Evolutionary conservation across 2,113 vertebrate genomes (phyloP), one percentile per base, ranked within the genome.

Genomic region (Xerus inauris): DNA sequence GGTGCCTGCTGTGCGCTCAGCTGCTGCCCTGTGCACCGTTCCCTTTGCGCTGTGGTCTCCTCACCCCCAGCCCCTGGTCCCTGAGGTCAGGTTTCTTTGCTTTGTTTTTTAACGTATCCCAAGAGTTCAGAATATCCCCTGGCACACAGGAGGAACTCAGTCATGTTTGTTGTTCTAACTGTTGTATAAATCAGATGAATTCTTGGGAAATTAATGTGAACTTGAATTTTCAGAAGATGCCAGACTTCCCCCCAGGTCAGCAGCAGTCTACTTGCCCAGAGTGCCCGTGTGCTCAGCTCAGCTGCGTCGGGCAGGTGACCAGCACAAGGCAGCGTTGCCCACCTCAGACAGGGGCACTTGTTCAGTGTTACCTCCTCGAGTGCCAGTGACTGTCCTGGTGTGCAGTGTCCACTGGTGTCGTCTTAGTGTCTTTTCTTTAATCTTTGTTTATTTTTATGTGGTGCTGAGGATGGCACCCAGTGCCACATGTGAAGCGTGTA

Each of bases 51-150:
- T 62, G 67, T 65, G 16, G 32, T 12, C 14, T 77, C 38, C 81
- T 73, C 14, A 38, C 14, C 3, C 2, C 22, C 3, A 22, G 2
- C 4, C 30, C 12, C 12, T 3, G 0, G 2, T 47, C 22, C 40
- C 77, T 40, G 51, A 62, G 11, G 11, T 28, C 42, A 16, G 35
- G 93, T 24, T 32, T 45, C 59, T 73, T 65, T 67, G 47, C 45
- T 54, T 92, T 57, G 26, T 49, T 62, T 16, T 3, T 57, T 45
- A 5, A 11, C 42, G 35, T 69, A 7, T 71, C 88, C 24, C 1
- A 8, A 14, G 32, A 71, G 14, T 92, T 38, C 2, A 22, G 51
- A 87, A 40, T 51, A 42, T 35, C 65, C 8, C 11, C 10, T 59
- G 62, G 64, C n/a, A 49, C 11, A 3, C 8, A 13, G 24, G 8